These are phyloP conservation scores for Xestia xanthographa DNA, from an alignment of 2,888 invertebrate species.

Conservation along the genomic window DNA sequence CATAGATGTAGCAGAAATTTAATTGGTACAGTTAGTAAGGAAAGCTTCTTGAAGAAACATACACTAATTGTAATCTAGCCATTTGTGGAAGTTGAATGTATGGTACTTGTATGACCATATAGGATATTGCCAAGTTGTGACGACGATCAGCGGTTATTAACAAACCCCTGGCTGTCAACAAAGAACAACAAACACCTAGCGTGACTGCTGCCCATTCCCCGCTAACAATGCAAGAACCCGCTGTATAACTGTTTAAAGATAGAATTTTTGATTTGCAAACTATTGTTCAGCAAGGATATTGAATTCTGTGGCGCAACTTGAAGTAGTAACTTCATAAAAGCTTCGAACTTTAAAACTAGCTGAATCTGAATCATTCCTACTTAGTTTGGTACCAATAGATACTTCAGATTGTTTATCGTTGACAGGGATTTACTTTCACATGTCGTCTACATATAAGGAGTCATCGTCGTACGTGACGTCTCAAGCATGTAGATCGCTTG, in stretches of 20 bases:
- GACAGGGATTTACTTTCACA: conserved; percentile 12
- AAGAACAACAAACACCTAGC: conserved; percentile 25
- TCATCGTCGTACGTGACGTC: conserved; percentile 14
- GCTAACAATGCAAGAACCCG: conserved; percentile 48
- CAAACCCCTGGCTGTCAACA: conserved; percentile 9
- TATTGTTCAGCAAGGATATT: conserved; percentile 49
- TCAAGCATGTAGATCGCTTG: conserved; percentile 34
- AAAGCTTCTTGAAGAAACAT: conserved; percentile 10
- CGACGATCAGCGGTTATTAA: conserved; percentile 13
- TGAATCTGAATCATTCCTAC: conserved; percentile 14
- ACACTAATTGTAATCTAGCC: conserved; percentile 35
- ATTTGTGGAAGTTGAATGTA: conserved; percentile 11
- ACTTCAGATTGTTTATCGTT: conserved; percentile 26
- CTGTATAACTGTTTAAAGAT: conserved; percentile 52
- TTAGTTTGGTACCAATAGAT: conserved; percentile 1
- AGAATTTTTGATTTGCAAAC: conserved; percentile 58
- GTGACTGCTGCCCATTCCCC: conserved; percentile 38
- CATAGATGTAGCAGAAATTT: conserved; percentile 15
- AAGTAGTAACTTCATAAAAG: conserved; percentile 24
- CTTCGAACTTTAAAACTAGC: conserved; percentile 33
- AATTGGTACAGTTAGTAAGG: conserved; percentile 26
- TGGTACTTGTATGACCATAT: too few species aligned
- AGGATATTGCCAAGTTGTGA: conserved; percentile 31
- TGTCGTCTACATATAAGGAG: neutral
- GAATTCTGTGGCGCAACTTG: conserved; percentile 46